Evolutionary conservation across 2,113 vertebrate species (phyloP).

Genomic region (Sinosuthora webbiana): DNA sequence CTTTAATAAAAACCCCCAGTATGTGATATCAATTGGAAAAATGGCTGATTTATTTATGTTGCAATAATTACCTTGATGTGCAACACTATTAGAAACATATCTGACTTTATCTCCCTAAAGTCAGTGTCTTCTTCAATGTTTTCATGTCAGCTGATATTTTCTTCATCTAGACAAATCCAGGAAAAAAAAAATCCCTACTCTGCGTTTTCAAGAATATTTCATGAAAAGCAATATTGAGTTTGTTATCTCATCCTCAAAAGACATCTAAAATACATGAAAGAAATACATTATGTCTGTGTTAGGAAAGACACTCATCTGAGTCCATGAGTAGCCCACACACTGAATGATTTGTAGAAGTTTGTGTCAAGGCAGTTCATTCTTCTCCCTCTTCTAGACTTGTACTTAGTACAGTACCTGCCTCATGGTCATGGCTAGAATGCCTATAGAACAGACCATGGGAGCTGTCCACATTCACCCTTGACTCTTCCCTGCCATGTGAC

Average conservation of each 20-base stretch:
- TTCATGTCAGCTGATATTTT: not conserved
- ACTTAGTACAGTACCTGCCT: accelerated
- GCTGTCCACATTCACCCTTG: not conserved
- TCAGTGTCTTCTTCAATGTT: not conserved
- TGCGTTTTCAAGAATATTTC: not conserved
- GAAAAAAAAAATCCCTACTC: not conserved
- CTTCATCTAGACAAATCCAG: not conserved
- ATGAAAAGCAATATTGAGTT: not conserved
- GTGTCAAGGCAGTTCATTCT: not conserved
- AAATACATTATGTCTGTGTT: not conserved
- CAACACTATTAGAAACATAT: not conserved
- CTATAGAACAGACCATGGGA: not conserved
- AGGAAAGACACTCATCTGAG: not conserved
- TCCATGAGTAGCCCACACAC: not conserved
- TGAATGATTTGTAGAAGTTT: not conserved
- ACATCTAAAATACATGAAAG: not conserved
- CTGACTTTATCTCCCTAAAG: not conserved
- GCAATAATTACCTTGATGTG: not conserved
- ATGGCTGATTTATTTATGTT: not conserved
- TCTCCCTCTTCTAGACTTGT: not conserved
- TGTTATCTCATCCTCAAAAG: not conserved
- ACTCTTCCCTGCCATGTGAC: not conserved
- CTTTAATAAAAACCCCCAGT: not conserved
- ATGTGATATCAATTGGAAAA: not conserved
- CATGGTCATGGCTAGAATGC: accelerated